Base-by-base conservation (phyloP, 2,113 vertebrate species). In the Rattus rattus region DNA sequence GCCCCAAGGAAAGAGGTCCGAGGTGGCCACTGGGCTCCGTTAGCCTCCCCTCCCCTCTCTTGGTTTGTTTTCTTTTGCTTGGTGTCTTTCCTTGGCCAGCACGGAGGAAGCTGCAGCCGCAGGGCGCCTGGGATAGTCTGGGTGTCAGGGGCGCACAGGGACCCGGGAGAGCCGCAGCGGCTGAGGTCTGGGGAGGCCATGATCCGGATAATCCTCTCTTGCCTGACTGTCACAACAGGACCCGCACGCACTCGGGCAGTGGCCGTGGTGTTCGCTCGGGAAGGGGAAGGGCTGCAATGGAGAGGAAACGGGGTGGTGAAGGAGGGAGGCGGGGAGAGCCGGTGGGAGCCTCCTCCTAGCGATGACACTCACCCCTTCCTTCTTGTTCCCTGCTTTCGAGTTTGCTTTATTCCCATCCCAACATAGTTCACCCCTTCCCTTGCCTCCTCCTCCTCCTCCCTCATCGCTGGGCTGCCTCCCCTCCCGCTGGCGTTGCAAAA, bases 131-230 rank as follows among this genome's bases (percentile, higher is more conserved):
- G 14, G 22, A 49, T 52, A 19, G 52, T 94, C 30, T 33, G 65
- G 81, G 89, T 92, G 91, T 49, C 84, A 70, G 91, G 85, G 95
- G 96, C 39, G 61, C 94, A 33, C 67, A 36, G 91, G 96, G 94
- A 94, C 88, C 92, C 26, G 56, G 85, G 93, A 94, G 75, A 96
- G 87, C 70, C 59, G 0, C 43, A 0, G 95, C n/a, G 81, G 96
- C 96, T 67, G 94, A 88, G 91, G 97, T 94, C 93, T 47, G 11
- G 91, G 97, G 97, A 98, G 98, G 98, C 98, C 98, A 88, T 97
- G 98, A 98, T 98, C 98, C 96, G 94, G 97, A 98, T 98, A 87
- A 97, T 98, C 97, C 86, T 97, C 80, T 92, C 91, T 94, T 94
- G 98, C 75, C 93, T 97, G 97, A 85, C 96, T 98, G 97, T 98